Percentiles rank a stretch among this genome's conserved stretches.
Evolutionary conservation across 2,888 invertebrate genomes (phyloP).

Genomic region (Drosophila colorata): DNA sequence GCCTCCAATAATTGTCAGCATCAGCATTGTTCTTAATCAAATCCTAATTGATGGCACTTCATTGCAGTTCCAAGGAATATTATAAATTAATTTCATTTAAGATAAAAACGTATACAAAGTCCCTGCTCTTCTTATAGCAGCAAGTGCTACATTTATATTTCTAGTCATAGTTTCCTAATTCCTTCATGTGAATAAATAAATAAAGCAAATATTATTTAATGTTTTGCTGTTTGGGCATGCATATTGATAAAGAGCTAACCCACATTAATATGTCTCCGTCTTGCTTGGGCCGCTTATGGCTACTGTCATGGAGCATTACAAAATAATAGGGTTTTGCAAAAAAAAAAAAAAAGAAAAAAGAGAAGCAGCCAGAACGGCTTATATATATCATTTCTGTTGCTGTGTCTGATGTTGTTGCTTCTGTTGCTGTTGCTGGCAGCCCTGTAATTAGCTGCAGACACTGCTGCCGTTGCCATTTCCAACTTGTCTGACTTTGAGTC

Average conservation of each 20-base stretch:
- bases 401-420: slow-evolving; percentile 46
- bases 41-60: too few relatives aligned
- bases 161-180: too few relatives aligned
- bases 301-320: slow-evolving; percentile 23
- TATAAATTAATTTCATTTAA: too few relatives aligned
- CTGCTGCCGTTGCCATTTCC: slow-evolving; percentile 63
- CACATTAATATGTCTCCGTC: slow-evolving; percentile 27
- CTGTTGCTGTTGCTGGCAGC: slow-evolving; percentile 61
- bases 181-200: neutral
- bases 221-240: neutral
- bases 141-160: too few relatives aligned
- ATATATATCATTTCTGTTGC: slow-evolving; percentile 74
- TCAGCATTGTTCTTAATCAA: too few relatives aligned
- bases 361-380: slow-evolving; percentile 44
- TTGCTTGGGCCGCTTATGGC: slow-evolving; percentile 13
- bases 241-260: slow-evolving; percentile 12
- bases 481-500: slow-evolving; percentile 50
- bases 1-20: too few relatives aligned
- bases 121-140: too few relatives aligned
- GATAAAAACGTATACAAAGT: too few relatives aligned
- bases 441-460: slow-evolving; percentile 81
- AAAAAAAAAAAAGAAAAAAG: slow-evolving; percentile 35
- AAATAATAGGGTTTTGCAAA: slow-evolving; percentile 50
- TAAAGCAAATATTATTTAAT: neutral
- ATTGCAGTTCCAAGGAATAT: too few relatives aligned